Conservation (phyloP, 2,888 invertebrate genomes). For the Acronicta aceris region DNA sequence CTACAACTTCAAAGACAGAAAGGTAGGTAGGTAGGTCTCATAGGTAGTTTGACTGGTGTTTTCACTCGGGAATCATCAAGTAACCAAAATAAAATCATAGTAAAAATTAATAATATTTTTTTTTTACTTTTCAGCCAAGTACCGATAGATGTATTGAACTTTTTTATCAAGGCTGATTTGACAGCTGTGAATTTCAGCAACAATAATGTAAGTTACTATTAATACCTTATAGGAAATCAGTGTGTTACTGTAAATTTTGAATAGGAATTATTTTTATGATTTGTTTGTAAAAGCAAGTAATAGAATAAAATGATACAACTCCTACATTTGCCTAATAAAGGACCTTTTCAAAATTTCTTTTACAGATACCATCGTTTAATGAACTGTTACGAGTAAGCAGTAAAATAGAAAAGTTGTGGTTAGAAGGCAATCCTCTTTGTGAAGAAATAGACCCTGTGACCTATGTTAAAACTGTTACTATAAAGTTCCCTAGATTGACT, state of each 20-base stretch:
- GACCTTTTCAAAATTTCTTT: not conserved
- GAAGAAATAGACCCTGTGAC: constrained; percentile 67
- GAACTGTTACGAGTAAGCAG: constrained; percentile 78
- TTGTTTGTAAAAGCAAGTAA: no score
- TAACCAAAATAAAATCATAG: not conserved
- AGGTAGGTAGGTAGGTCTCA: no score
- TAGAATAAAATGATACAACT: no score
- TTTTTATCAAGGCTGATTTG: constrained; percentile 81
- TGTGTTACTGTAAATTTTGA: no score
- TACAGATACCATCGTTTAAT: constrained; percentile 73
- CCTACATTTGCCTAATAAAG: no score
- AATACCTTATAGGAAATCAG: no score
- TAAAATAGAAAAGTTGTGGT: constrained; percentile 81
- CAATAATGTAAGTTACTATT: constrained; percentile 74
- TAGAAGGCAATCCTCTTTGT: constrained; percentile 84
- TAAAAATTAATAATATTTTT: no score
- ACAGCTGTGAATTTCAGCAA: constrained; percentile 78
- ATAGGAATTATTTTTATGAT: no score
- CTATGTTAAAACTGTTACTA: constrained; percentile 74
- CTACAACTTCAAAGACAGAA: no score
- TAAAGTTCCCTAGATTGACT: constrained; percentile 78
- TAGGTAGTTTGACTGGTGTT: no score
- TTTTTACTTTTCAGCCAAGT: constrained; percentile 71
- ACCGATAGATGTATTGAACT: constrained; percentile 81
- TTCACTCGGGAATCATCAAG: no score